Evolutionary conservation across 2,113 vertebrate genomes (phyloP).

Genomic region (Rhea americana): DNA sequence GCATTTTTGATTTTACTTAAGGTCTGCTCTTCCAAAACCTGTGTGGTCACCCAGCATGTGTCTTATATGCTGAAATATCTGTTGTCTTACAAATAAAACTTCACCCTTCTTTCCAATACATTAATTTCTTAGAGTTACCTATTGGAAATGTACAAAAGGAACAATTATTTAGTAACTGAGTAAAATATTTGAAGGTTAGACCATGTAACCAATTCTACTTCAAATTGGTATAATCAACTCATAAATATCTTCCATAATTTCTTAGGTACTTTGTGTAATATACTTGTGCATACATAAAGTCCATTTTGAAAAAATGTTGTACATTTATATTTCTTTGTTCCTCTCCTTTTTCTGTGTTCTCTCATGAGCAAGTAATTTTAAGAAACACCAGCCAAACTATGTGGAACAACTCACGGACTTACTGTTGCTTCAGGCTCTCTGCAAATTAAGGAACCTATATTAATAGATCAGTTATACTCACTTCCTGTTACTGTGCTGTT

Average conservation of each 20-base stretch:
- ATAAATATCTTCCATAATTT: neutral
- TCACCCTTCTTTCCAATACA: neutral
- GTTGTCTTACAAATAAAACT: neutral
- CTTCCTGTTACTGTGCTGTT: neutral
- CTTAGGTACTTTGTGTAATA: neutral
- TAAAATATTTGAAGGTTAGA: neutral
- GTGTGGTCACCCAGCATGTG: accelerated
- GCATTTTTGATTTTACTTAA: neutral
- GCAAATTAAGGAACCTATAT: neutral
- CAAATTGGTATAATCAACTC: neutral
- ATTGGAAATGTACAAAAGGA: neutral
- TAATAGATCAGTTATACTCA: neutral
- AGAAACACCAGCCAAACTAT: neutral
- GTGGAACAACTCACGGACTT: neutral
- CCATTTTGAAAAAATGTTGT: neutral
- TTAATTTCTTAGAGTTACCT: neutral
- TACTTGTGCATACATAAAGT: neutral
- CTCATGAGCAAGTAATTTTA: neutral
- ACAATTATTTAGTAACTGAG: neutral
- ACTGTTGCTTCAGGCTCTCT: neutral
- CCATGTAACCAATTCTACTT: neutral
- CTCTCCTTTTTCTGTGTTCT: neutral
- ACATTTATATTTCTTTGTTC: neutral
- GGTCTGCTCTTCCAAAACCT: neutral
- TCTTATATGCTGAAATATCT: neutral